Base-by-base conservation (phyloP, 2,797 vertebrate species). In the Tapera naevia region DNA sequence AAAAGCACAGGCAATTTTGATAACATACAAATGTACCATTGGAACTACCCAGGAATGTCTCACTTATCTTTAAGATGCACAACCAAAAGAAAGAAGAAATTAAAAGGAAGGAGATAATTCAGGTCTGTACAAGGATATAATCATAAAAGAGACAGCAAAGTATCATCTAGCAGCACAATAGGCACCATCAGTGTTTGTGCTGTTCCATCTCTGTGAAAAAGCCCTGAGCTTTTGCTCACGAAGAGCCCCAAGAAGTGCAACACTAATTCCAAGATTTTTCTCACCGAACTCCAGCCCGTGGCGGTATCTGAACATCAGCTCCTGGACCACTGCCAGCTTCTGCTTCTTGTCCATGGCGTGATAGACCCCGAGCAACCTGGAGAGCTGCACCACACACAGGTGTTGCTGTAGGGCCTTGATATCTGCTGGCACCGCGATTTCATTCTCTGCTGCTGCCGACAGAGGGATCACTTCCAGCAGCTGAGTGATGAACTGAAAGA, bases 211-310 rank as follows among this genome's bases (percentile, higher is more conserved):
- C 9, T 33, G 33, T 19, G 24, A 50, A 62, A 57, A 67, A 78
- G 10, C 60, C 16, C 39, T 22, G 3, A 65, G 23, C 45, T 45
- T 50, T 11, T 22, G 30, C 66, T 64, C 35, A 18, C 6, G 46
- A 72, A 33, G 53, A 85, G 39, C 37, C 56, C 28, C 27, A 37
- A 51, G 2, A 56, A 51, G 51, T 3, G 15, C 32, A 72, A 21
- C 10, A 4, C 30, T 30, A 27, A 12, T 16, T 22, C 32, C 8
- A 22, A 21, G 37, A 11, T 46, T 75, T 13, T 82, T 62, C 98
- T 98, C 94, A 99, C 99, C 99, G 32, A 99, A 99, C 93, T 98
- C 98, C 41, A 99, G 95, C 22, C 99, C 99, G 6, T 99, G 98
- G 16, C 91, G 98, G 85, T 99, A 99, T 96, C 99, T 98, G 37